Evolutionary conservation across 2,888 invertebrate genomes (phyloP), one percentile per base, ranked within the genome.

Genomic region (Agrotis exclamationis): DNA sequence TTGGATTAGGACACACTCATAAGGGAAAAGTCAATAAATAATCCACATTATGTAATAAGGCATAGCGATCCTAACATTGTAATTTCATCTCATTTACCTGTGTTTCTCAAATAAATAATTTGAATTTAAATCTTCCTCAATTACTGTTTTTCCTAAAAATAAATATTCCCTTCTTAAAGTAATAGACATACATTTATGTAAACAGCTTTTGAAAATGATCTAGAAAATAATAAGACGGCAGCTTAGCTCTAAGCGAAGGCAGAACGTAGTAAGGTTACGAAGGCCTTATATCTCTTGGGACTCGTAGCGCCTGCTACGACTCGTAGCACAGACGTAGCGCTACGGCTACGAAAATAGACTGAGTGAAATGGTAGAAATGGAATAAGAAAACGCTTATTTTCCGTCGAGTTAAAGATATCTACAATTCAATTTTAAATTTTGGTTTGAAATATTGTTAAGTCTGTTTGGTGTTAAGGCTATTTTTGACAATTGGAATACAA

Each of bases 231-330:
- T 92, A 92, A 91, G 88, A 90, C 80, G 86, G 85, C 83, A 89
- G 90, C 91, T 93, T 90, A 92, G 91, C 88, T 91, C 85, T 87
- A 89, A 92, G 88, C 89, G 87, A 86, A 89, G 88, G 90, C 87
- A 88, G 88, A 90, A 92, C 91, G 93, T 90, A 92, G 92, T 89
- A 90, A 90, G 89, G 90, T 88, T 92, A 83, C 91, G 91, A 88
- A 91, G 91, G 91, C 88, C 88, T 57, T 87, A 82, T 83, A 87
- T 90, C 96, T 93, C 95, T 62, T 62, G 96, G 93, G 95, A 93
- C 88, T 89, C 92, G 94, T 95, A 94, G 94, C 87, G 83, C 82
- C 87, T 80, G 91, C 95, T 94, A 94, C 94, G 92, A 89, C 80
- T 87, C 93, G 94, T 95, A 94, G 93, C 91, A 89, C 86, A 85